A percentile compares a stretch with the other conserved stretches of the same genome.
phyloP scores from a whole-genome alignment of 2,888 invertebrate species.

The Selenia dentaria region DNA sequence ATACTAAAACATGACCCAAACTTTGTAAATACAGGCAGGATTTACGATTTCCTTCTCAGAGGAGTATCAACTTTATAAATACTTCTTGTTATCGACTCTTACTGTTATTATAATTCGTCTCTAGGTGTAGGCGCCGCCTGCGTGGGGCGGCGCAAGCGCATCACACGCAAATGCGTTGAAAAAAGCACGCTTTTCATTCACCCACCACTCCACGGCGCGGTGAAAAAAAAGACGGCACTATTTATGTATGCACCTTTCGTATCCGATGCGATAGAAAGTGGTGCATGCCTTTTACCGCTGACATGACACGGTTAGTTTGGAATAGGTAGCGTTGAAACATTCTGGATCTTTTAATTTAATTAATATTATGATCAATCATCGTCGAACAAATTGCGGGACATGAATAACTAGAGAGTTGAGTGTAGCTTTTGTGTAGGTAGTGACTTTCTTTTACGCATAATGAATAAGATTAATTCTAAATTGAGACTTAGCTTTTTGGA shows the following conservation, averaged over 20 bases:
- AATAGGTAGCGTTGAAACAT: not conserved
- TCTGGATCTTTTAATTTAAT: not conserved
- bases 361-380: no score
- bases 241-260: slow-evolving; percentile 28
- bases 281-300: slow-evolving; percentile 9
- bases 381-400: no score
- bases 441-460: no score
- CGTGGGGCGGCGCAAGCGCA: slow-evolving; percentile 49
- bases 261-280: slow-evolving; percentile 22
- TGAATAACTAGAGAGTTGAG: no score
- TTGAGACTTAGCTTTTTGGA: no score
- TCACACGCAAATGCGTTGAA: slow-evolving; percentile 36
- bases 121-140: slow-evolving; percentile 43
- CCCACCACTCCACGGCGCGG: slow-evolving; percentile 31
- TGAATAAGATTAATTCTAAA: no score
- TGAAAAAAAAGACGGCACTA: slow-evolving; percentile 36
- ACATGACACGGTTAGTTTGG: slow-evolving; percentile 4
- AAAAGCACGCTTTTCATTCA: slow-evolving; percentile 39
- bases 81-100: not conserved
- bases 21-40: no score
- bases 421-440: no score
- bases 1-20: no score
- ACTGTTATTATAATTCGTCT: slow-evolving; percentile 3
- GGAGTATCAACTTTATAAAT: no score
- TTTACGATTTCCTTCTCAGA: no score